These are phyloP conservation scores for Caenorhabditis doughertyi DNA, from an alignment of 2,888 invertebrate species.

Conservation along the genomic window DNA sequence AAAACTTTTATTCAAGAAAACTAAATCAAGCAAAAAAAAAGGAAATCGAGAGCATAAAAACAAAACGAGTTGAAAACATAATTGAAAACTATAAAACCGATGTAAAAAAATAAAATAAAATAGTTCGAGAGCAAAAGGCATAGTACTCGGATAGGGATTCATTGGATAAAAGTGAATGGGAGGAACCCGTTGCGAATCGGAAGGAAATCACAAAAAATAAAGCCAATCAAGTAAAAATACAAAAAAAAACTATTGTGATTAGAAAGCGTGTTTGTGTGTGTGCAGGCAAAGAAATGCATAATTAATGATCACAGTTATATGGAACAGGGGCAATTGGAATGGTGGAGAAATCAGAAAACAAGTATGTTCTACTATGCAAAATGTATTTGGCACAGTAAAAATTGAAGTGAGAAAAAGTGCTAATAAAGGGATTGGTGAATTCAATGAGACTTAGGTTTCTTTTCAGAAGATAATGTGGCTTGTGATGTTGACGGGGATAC, in stretches of 20 bases:
- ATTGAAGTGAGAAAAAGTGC: background rate
- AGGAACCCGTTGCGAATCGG: constrained; percentile 23
- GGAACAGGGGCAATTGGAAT: background rate
- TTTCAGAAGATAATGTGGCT: background rate
- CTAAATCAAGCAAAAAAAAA: constrained; percentile 7
- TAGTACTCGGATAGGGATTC: background rate
- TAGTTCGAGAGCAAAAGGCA: background rate
- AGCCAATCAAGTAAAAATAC: constrained; percentile 18
- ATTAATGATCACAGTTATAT: too few species aligned
- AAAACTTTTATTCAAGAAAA: constrained; percentile 4
- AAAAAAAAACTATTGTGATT: background rate
- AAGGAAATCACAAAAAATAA: constrained; percentile 42
- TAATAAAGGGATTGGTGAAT: background rate
- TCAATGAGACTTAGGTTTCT: constrained; percentile 4
- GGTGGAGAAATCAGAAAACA: background rate
- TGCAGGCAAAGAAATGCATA: background rate
- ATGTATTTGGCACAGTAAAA: background rate
- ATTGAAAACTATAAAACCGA: background rate
- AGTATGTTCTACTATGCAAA: background rate
- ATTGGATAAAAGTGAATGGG: constrained; percentile 13
- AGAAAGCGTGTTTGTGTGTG: background rate
- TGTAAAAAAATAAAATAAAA: constrained; percentile 4
- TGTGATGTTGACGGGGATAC: constrained; percentile 35
- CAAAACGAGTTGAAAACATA: background rate
- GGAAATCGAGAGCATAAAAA: too few species aligned